Percentiles rank a stretch among this genome's conserved stretches.
Evolutionary conservation across 2,888 invertebrate species (phyloP).

Genomic region (Chalcosyrphus nemorum): DNA sequence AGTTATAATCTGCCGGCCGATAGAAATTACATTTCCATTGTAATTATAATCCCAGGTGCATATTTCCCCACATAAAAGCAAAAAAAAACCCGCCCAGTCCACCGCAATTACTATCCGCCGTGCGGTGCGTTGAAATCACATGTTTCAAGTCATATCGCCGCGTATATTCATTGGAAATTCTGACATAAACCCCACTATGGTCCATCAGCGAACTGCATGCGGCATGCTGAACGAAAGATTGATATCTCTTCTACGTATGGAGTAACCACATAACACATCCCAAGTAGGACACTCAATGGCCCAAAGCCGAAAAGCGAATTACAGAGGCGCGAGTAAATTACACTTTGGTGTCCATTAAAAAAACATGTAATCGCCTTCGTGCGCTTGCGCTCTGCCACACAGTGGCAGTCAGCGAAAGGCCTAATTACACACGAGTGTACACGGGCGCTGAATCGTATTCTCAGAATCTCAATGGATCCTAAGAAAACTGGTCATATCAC

Average conservation of each 20-base stretch:
- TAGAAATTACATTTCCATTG: conserved; percentile 4
- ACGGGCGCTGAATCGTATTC: conserved; percentile 27
- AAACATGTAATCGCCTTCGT: conserved; percentile 68
- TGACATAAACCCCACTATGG: conserved; percentile 39
- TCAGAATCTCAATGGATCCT: conserved; percentile 48
- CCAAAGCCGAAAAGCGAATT: conserved; percentile 65
- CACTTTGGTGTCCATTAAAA: conserved; percentile 67
- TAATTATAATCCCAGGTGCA: conserved; percentile 10
- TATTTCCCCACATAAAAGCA: neutral
- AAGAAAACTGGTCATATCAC: conserved; percentile 56
- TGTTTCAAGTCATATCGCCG: neutral
- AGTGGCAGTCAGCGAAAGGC: conserved; percentile 56
- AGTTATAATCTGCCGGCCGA: conserved; percentile 22
- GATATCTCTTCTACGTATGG: conserved; percentile 52
- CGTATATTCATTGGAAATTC: conserved; percentile 47
- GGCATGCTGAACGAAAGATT: conserved; percentile 54
- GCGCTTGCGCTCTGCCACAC: conserved; percentile 45
- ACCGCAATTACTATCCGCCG: conserved; percentile 9
- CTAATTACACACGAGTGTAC: conserved; percentile 63
- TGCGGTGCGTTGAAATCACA: conserved; percentile 6
- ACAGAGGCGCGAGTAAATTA: conserved; percentile 72
- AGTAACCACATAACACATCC: neutral
- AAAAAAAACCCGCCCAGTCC: neutral
- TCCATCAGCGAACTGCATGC: conserved; percentile 40
- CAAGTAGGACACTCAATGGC: conserved; percentile 67